Conservation (phyloP, 2,888 invertebrate species). For the Latrodectus hesperus region DNA sequence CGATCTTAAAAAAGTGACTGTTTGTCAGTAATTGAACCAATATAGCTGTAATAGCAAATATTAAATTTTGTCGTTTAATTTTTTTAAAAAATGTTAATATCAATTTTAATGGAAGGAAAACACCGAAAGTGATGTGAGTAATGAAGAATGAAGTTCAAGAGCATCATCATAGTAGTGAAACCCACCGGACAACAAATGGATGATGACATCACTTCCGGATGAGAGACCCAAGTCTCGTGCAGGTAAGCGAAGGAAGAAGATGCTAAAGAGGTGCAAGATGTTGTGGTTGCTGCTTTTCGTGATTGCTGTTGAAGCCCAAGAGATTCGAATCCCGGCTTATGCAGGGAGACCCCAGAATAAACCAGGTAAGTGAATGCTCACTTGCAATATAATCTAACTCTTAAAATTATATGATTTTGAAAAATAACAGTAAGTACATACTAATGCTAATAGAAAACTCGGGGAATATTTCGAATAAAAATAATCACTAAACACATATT, state of each 20-base stretch:
- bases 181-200: constrained; percentile 19
- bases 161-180: neutral
- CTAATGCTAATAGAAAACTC: too few species aligned
- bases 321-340: constrained; percentile 49
- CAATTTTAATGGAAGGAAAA: too few species aligned
- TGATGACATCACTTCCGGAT: constrained; percentile 58
- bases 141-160: neutral
- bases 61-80: too few species aligned
- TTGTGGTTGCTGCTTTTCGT: constrained; percentile 9
- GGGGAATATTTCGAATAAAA: too few species aligned
- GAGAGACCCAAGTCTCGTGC: neutral
- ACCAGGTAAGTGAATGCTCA: constrained; percentile 19
- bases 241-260: constrained; percentile 23
- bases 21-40: too few species aligned
- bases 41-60: too few species aligned
- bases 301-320: constrained; percentile 31
- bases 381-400: too few species aligned
- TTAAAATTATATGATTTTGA: too few species aligned
- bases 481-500: too few species aligned
- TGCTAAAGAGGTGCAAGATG: constrained; percentile 43
- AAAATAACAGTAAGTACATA: too few species aligned
- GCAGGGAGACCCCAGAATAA: constrained; percentile 27
- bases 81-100: too few species aligned
- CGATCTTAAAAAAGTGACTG: too few species aligned
- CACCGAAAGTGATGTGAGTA: neutral